phyloP scores from a whole-genome alignment of 2,797 vertebrate species.

The Acrocephalus scirpaceus region DNA sequence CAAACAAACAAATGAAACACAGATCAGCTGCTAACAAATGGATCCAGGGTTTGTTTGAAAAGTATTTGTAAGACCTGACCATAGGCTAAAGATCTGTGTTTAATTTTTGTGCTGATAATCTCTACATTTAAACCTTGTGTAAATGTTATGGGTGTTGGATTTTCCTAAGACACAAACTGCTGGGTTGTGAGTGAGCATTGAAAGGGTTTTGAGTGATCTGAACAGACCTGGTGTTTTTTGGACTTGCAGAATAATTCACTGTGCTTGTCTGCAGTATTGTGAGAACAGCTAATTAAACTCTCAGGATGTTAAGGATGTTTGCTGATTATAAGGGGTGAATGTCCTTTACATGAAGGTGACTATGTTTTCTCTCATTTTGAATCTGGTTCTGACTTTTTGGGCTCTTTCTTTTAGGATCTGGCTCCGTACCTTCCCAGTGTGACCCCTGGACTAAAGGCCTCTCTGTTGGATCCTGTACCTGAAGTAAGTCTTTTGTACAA shows the following conservation, averaged over 20 bases:
- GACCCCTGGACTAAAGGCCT: constrained; percentile 94
- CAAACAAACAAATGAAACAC: not conserved
- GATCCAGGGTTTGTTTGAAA: constrained; percentile 5
- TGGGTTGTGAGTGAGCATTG: not conserved
- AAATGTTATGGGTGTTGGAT: constrained; percentile 31
- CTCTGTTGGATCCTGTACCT: constrained; percentile 95
- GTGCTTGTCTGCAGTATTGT: not conserved
- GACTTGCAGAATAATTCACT: not conserved
- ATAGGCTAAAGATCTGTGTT: not conserved
- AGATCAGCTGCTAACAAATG: not conserved
- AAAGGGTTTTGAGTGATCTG: not conserved
- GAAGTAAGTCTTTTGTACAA: constrained; percentile 80
- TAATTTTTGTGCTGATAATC: constrained; percentile 22
- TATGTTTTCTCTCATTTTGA: not conserved
- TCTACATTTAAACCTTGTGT: constrained; percentile 14
- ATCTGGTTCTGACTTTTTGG: not conserved
- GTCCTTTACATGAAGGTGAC: not conserved
- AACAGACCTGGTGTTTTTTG: not conserved
- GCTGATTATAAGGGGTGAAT: not conserved
- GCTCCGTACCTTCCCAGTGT: constrained; percentile 97
- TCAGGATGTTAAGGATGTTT: not conserved
- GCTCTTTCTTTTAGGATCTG: constrained; percentile 83
- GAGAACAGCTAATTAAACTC: not conserved
- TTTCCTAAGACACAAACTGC: not conserved
- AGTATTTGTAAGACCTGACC: not conserved